Percentiles rank a stretch among this genome's conserved stretches.
phyloP scores from a whole-genome alignment of 1,140 invertebrate genomes.

The Anadara kagoshimensis region DNA sequence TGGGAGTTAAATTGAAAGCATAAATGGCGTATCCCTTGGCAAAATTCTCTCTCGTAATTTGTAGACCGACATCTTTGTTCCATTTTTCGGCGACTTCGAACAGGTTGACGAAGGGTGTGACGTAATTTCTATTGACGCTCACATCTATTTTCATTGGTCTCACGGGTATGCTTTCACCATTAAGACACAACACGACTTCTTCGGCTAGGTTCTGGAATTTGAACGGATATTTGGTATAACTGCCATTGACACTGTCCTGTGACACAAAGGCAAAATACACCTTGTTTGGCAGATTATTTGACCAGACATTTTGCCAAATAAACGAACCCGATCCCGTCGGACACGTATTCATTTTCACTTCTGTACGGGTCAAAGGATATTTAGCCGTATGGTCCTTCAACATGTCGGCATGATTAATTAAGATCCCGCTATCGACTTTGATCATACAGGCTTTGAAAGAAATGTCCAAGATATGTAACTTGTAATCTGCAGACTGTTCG shows the following conservation, averaged over 20 bases:
- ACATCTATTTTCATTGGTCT: constrained; percentile 22
- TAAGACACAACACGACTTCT: constrained; percentile 21
- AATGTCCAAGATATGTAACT: constrained; percentile 21
- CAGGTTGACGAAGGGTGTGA: constrained; percentile 22
- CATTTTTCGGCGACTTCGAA: constrained; percentile 34
- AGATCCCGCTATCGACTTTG: constrained; percentile 14
- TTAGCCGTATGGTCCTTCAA: constrained; percentile 20
- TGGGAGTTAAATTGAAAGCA: constrained; percentile 11
- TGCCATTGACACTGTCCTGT: constrained; percentile 28
- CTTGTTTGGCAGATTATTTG: constrained; percentile 24
- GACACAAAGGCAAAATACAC: constrained; percentile 15
- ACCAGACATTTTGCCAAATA: constrained; percentile 30
- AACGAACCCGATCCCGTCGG: constrained; percentile 32
- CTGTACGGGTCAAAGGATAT: constrained; percentile 24
- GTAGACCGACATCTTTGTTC: constrained; percentile 22
- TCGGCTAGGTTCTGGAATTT: constrained; percentile 19
- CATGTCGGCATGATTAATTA: constrained; percentile 26
- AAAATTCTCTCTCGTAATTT: constrained; percentile 3
- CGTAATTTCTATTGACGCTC: constrained; percentile 29
- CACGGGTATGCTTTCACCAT: constrained; percentile 24
- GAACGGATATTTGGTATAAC: constrained; percentile 33
- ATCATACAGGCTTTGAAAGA: constrained; percentile 17
- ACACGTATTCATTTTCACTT: constrained; percentile 33
- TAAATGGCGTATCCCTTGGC: constrained; percentile 14
- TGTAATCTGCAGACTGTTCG: constrained; percentile 10